phyloP scores from a whole-genome alignment of 1,140 invertebrate species.

The Drosophila eugracilis region DNA sequence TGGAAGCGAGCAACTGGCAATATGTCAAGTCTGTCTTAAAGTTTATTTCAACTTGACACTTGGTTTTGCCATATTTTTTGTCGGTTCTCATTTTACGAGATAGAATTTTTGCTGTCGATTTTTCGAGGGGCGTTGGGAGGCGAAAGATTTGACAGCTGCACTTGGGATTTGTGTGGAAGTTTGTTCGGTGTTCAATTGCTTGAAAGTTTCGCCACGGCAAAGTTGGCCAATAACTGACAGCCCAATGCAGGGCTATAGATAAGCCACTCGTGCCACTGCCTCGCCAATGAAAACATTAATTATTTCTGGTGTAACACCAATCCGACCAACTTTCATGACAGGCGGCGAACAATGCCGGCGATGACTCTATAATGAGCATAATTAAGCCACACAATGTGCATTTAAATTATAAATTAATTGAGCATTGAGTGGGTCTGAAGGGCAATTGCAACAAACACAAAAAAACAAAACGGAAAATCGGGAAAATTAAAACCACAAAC shows the following conservation, averaged over 20 bases:
- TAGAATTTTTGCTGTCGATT: slow-evolving; percentile 36
- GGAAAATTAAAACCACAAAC: slow-evolving; percentile 9
- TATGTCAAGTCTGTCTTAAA: slow-evolving; percentile 52
- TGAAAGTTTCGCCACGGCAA: slow-evolving; percentile 36
- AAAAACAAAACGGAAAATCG: no score
- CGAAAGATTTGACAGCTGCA: slow-evolving; percentile 49
- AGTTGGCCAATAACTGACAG: slow-evolving; percentile 43
- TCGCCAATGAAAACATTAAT: slow-evolving; percentile 57
- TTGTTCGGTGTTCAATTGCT: slow-evolving; percentile 45
- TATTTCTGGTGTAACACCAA: slow-evolving; percentile 57
- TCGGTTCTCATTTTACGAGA: neutral
- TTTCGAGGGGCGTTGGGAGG: slow-evolving; percentile 6
- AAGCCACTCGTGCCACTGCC: neutral
- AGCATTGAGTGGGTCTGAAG: slow-evolving; percentile 21
- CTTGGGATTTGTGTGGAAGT: slow-evolving; percentile 43
- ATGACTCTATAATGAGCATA: slow-evolving; percentile 50
- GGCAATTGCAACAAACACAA: neutral
- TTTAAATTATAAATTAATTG: slow-evolving; percentile 52
- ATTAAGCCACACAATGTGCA: slow-evolving; percentile 55
- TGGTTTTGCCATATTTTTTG: slow-evolving; percentile 8
- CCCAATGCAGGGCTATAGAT: slow-evolving; percentile 23
- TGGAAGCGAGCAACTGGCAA: slow-evolving; percentile 35
- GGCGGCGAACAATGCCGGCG: slow-evolving; percentile 35
- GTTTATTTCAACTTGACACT: slow-evolving; percentile 49
- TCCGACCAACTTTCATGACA: slow-evolving; percentile 33